Conservation (phyloP, 2,888 invertebrate species). For the Thereva nobilitata region DNA sequence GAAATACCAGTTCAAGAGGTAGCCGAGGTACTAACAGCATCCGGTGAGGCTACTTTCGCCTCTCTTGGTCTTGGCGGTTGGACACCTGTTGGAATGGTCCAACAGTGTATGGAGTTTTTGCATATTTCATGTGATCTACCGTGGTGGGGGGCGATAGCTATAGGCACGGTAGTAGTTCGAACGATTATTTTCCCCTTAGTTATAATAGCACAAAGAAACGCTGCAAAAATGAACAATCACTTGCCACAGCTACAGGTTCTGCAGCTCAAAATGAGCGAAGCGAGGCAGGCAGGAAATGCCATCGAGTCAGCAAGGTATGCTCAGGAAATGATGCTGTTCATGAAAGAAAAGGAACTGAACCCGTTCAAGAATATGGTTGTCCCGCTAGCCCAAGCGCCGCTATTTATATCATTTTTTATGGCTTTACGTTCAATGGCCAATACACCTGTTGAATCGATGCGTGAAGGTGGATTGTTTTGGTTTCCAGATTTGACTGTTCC, state of each 20-base stretch:
- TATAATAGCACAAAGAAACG: conserved; percentile 77
- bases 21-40: conserved; percentile 43
- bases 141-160: conserved; percentile 89
- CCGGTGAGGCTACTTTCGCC: conserved; percentile 76
- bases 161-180: conserved; percentile 80
- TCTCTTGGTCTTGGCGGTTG: conserved; percentile 84
- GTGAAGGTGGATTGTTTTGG: conserved; percentile 88
- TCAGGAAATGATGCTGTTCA: conserved; percentile 78
- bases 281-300: conserved; percentile 80
- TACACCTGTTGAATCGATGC: conserved; percentile 88
- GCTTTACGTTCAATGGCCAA: conserved; percentile 86
- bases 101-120: conserved; percentile 78
- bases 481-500: conserved; percentile 88
- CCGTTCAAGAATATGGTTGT: conserved; percentile 79
- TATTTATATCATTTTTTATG: conserved; percentile 92
- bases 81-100: conserved; percentile 80
- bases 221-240: conserved; percentile 79
- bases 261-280: conserved; percentile 84
- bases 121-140: conserved; percentile 83
- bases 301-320: conserved; percentile 75
- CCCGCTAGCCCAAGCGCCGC: conserved; percentile 80
- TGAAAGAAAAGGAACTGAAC: conserved; percentile 80
- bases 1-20: conserved; percentile 44
- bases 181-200: conserved; percentile 82
- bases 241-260: conserved; percentile 83